Conservation (phyloP, 2,113 vertebrate genomes). For the Noctilio leporinus region DNA sequence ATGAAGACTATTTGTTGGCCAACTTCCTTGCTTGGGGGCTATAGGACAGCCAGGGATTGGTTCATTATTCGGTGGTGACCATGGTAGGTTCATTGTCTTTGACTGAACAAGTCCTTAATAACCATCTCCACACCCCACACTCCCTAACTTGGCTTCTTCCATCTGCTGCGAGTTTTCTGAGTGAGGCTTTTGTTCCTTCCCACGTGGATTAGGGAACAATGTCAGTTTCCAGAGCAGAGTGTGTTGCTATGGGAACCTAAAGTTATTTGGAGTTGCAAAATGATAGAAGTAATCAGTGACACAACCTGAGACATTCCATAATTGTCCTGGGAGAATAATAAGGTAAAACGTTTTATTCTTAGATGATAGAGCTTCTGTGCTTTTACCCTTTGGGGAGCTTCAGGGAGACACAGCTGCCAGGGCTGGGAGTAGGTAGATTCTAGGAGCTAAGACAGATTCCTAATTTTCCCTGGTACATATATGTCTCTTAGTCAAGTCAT, state of each 20-base stretch:
- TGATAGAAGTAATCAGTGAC: constrained; percentile 34
- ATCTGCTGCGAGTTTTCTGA: constrained; percentile 38
- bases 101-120: neutral
- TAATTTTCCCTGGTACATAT: neutral
- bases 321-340: constrained; percentile 56
- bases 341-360: constrained; percentile 53
- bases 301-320: constrained; percentile 42
- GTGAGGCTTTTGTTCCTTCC: constrained; percentile 53
- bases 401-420: neutral
- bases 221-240: constrained; percentile 24
- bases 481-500: neutral
- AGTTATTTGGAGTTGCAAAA: constrained; percentile 64
- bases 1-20: neutral
- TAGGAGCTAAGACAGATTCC: neutral
- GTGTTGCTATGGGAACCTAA: constrained; percentile 69
- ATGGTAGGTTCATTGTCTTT: neutral
- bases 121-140: neutral
- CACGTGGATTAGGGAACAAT: constrained; percentile 60
- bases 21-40: neutral
- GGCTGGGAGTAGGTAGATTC: neutral
- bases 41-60: neutral
- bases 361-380: neutral
- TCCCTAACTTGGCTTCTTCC: neutral
- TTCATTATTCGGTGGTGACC: neutral
- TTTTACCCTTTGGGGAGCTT: constrained; percentile 24